phyloP scores from a whole-genome alignment of 2,113 vertebrate genomes.

The Eurystomus gularis region DNA sequence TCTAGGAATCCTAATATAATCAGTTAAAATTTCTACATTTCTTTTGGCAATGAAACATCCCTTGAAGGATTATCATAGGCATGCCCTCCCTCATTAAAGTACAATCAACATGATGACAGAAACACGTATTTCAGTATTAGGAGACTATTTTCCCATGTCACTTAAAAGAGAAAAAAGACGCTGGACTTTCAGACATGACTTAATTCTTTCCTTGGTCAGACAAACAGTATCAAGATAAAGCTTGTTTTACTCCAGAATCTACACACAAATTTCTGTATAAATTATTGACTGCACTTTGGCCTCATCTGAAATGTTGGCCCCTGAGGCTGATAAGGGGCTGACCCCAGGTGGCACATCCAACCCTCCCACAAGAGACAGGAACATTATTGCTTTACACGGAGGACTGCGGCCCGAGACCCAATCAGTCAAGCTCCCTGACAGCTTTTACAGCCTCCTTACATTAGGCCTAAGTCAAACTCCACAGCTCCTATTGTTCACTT shows the following conservation, averaged over 20 bases:
- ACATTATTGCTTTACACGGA: conserved; percentile 73
- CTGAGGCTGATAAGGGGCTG: conserved; percentile 76
- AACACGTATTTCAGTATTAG: neutral
- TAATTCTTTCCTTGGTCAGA: conserved; percentile 16
- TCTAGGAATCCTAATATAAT: neutral
- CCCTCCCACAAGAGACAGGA: conserved; percentile 68
- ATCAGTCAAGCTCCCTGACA: conserved; percentile 77
- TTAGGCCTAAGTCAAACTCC: conserved; percentile 73
- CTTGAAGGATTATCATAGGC: neutral
- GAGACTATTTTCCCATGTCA: neutral
- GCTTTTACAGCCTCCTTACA: conserved; percentile 71
- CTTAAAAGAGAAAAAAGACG: neutral
- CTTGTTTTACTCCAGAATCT: conserved; percentile 31
- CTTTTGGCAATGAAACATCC: neutral
- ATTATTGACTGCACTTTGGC: conserved; percentile 76
- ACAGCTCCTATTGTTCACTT: conserved; percentile 67
- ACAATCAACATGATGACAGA: neutral
- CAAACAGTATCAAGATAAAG: conserved; percentile 25
- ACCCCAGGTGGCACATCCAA: conserved; percentile 77
- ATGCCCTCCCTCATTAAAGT: neutral
- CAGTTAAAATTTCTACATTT: neutral
- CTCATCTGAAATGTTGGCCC: conserved; percentile 72
- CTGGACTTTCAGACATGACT: neutral
- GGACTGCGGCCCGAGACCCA: conserved; percentile 55
- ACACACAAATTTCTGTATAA: conserved; percentile 72